Conservation (phyloP, 2,888 invertebrate species). For the Serripes groenlandicus region DNA sequence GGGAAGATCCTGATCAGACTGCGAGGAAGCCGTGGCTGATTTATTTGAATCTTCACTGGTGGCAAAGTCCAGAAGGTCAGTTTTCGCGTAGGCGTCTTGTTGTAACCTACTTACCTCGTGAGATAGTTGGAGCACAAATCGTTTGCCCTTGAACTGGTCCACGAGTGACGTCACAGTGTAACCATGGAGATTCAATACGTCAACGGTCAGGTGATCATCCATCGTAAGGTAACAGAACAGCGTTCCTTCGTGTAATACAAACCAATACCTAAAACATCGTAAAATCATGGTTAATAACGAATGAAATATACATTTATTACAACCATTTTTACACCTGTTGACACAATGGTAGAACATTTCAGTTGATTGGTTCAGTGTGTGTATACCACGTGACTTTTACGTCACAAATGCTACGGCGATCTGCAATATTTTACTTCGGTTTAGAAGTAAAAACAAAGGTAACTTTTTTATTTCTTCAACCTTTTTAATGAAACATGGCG, state of each 20-base stretch:
- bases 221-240: constrained; percentile 77
- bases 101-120: constrained; percentile 71
- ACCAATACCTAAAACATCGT: constrained; percentile 79
- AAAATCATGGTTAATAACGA: no score
- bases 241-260: constrained; percentile 72
- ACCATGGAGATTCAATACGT: constrained; percentile 74
- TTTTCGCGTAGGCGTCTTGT: background rate
- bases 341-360: no score
- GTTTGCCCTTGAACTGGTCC: constrained; percentile 76
- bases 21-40: background rate
- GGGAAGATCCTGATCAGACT: background rate
- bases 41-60: background rate
- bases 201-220: constrained; percentile 75
- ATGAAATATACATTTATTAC: no score
- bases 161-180: constrained; percentile 71
- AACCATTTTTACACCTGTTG: no score
- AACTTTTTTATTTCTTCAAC: no score
- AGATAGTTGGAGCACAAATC: constrained; percentile 75
- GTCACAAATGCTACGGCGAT: no score
- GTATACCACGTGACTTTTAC: no score
- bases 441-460: no score
- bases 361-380: no score
- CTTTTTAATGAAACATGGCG: no score
- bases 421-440: no score
- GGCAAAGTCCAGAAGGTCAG: background rate